Percentiles rank a stretch among this genome's conserved stretches.
These are phyloP conservation scores for Ochotona curzoniae DNA, from an alignment of 2,113 vertebrate genomes.

Conservation along the genomic window DNA sequence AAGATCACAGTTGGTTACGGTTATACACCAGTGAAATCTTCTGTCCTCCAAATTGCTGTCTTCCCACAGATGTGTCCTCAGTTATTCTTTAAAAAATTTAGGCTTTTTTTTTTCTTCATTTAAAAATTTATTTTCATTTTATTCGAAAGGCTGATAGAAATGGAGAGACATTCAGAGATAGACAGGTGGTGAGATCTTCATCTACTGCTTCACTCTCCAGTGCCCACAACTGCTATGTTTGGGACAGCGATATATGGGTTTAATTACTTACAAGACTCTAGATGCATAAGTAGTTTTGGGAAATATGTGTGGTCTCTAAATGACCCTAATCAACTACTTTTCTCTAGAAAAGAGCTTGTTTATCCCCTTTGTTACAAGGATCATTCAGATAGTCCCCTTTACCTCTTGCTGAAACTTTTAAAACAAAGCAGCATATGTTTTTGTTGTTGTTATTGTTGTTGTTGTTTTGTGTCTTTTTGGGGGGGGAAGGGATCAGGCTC, in stretches of 20 bases:
- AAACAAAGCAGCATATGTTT: neutral
- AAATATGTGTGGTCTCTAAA: constrained; percentile 53
- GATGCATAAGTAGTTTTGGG: constrained; percentile 62
- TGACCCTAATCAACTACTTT: neutral
- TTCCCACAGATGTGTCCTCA: neutral
- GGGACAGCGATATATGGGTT: constrained; percentile 53
- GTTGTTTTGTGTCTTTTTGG: too few species aligned
- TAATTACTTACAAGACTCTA: constrained; percentile 47
- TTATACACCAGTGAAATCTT: too few species aligned
- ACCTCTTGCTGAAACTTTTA: constrained; percentile 42
- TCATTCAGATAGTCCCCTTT: neutral
- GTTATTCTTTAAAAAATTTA: constrained; percentile 4
- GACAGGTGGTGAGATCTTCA: neutral
- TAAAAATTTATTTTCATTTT: too few species aligned
- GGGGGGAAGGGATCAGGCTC: neutral
- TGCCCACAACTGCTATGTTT: constrained; percentile 22
- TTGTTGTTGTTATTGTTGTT: neutral
- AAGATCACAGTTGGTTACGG: too few species aligned
- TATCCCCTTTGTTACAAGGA: neutral
- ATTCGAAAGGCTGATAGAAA: too few species aligned
- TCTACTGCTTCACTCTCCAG: constrained; percentile 56
- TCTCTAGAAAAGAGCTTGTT: neutral
- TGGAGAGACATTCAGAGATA: too few species aligned
- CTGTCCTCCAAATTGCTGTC: too few species aligned
- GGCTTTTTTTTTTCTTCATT: neutral